These are phyloP conservation scores for Menura novaehollandiae DNA, from an alignment of 2,113 vertebrate species.

Conservation along the genomic window DNA sequence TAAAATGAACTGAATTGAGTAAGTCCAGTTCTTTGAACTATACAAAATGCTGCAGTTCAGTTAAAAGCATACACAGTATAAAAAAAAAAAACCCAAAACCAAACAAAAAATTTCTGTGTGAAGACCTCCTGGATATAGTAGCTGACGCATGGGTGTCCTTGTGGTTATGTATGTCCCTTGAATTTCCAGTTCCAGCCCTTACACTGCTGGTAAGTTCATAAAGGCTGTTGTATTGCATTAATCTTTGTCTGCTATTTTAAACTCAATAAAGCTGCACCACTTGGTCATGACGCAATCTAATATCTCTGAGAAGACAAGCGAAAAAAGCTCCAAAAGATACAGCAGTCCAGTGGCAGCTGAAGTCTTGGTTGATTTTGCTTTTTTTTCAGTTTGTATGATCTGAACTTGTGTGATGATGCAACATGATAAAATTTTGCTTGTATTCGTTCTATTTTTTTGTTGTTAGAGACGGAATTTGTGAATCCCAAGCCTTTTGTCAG, in stretches of 20 bases:
- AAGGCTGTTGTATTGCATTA: neutral
- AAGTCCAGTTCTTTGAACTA: neutral
- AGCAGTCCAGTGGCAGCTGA: neutral
- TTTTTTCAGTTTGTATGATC: neutral
- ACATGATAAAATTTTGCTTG: neutral
- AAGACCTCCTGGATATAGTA: neutral
- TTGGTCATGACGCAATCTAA: neutral
- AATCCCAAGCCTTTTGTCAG: neutral
- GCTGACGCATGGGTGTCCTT: neutral
- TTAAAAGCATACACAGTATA: neutral
- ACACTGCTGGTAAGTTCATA: neutral
- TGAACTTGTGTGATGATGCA: neutral
- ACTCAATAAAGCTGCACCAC: neutral
- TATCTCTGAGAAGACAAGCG: neutral
- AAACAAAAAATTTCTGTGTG: rapidly evolving
- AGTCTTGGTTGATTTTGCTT: neutral
- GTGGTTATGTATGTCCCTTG: neutral
- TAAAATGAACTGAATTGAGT: neutral
- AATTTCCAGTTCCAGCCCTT: neutral
- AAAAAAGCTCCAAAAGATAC: neutral
- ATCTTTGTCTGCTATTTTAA: neutral
- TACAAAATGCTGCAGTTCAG: neutral
- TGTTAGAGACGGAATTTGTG: neutral
- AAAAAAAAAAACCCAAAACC: neutral
- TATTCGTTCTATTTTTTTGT: neutral